Base-by-base conservation (phyloP, 2,797 vertebrate species). In the Kryptopterus vitreolus region DNA sequence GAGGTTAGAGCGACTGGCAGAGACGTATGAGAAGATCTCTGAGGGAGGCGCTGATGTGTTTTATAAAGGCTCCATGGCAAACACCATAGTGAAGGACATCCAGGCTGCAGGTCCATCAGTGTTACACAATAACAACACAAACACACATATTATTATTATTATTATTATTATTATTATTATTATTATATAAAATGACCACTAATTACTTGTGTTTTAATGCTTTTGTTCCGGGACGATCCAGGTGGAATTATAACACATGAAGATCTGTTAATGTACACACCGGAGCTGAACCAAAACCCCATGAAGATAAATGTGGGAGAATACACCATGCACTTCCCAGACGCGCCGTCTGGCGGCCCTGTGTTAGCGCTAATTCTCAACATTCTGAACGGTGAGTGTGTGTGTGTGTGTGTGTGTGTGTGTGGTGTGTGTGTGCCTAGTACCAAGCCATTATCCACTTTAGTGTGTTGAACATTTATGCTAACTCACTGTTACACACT, bases 301-400 rank as follows among this genome's bases (percentile, higher is more conserved):
- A 88, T 95, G 46, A 90, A 88, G 68, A 61, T 96, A 79, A 86
- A 86, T 0, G 88, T 99, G 0, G 97, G 97, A 10, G 94, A 96
- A 24, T 94, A 92, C 76, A 95, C 91, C 31, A 89, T 99, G 85
- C 91, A 96, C 9, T 89, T 91, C 1, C 96, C 98, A 38, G 94
- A 92, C 0, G 95, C 96, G 68, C 98, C 97, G 0, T 94, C 97
- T 86, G 96, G 98, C 0, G 98, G 98, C 43, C 96, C 97, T 0
- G 96, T 99, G 80, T 92, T 99, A 76, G 93, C 92, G 13, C 96
- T 99, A 77, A 98, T 98, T 81, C 94, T 99, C 85, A 98, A 99
- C 87, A 96, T 98, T 76, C 88, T 99, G 85, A 94, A 98, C 80
- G 97, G 98, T 98, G 89, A 93, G 92, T 83, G 58, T 31, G 35